A percentile compares a stretch with the other conserved stretches of the same genome.
These are phyloP conservation scores for Typhlomys cinereus DNA, from an alignment of 2,113 vertebrate genomes.

Conservation along the genomic window DNA sequence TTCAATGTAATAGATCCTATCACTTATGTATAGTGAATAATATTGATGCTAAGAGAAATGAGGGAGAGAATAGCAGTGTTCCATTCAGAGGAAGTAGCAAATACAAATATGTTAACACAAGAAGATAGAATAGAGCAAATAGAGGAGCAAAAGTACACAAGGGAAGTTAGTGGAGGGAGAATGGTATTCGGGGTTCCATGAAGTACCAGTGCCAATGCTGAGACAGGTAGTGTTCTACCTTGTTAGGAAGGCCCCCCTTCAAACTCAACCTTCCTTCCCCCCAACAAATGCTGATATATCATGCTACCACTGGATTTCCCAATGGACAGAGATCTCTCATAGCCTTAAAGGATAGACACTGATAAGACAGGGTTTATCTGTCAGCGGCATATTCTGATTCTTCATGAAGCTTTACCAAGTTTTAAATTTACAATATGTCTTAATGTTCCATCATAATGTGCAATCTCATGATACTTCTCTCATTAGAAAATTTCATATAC, in stretches of 20 bases:
- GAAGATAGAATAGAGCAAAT: neutral
- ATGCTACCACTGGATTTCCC: neutral
- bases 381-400: neutral
- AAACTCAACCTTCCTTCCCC: neutral
- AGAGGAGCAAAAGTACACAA: neutral
- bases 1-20: neutral
- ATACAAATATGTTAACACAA: neutral
- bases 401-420: neutral
- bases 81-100: neutral
- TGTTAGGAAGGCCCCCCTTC: neutral
- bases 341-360: neutral
- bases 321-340: neutral
- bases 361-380: neutral
- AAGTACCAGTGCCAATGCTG: neutral
- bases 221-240: neutral
- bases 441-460: neutral
- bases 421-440: neutral
- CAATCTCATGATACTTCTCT: neutral
- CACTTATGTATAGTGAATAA: neutral
- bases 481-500: neutral
- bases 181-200: fast-evolving
- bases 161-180: neutral
- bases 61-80: neutral
- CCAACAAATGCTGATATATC: neutral
- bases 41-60: neutral